Percentiles rank a stretch among this genome's conserved stretches.
These are phyloP conservation scores for Electrophaes corylata DNA, from an alignment of 2,888 invertebrate species.

Conservation along the genomic window DNA sequence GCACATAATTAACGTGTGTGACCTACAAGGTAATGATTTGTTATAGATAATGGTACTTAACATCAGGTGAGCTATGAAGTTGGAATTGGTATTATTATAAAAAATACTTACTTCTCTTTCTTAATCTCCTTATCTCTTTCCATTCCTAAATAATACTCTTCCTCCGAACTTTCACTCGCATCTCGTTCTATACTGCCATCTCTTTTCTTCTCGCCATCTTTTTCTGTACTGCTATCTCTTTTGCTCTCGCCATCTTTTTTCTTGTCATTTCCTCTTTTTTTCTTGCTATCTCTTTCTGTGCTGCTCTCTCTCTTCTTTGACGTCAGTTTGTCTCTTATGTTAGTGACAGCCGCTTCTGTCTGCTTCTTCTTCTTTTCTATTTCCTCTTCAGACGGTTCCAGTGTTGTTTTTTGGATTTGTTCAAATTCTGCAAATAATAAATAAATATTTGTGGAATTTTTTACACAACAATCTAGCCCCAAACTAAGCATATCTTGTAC, in stretches of 20 bases:
- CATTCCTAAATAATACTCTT: slow-evolving; percentile 87
- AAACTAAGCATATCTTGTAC: too few species aligned
- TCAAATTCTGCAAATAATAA: slow-evolving; percentile 63
- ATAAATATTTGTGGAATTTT: too few species aligned
- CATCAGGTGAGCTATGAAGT: too few species aligned
- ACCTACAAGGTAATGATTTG: too few species aligned
- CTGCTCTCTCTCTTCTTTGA: slow-evolving; percentile 55
- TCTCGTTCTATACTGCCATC: slow-evolving; percentile 56
- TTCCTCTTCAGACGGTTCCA: slow-evolving; percentile 50
- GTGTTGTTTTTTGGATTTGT: slow-evolving; percentile 58
- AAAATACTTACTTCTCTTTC: slow-evolving; percentile 80
- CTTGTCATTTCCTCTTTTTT: slow-evolving; percentile 53
- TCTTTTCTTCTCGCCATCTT: slow-evolving; percentile 49
- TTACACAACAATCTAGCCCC: too few species aligned
- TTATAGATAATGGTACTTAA: too few species aligned
- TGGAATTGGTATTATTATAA: too few species aligned
- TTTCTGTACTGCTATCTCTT: slow-evolving; percentile 35
- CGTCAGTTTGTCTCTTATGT: slow-evolving; percentile 70
- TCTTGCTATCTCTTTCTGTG: slow-evolving; percentile 57
- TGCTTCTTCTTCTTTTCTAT: slow-evolving; percentile 56
- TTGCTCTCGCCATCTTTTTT: slow-evolving; percentile 47
- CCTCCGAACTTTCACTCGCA: slow-evolving; percentile 70
- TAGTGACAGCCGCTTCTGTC: slow-evolving; percentile 64
- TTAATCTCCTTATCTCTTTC: slow-evolving; percentile 84
- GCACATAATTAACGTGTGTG: too few species aligned